These are phyloP conservation scores for Paratilapia polleni DNA, from an alignment of 2,113 vertebrate species.

Conservation along the genomic window DNA sequence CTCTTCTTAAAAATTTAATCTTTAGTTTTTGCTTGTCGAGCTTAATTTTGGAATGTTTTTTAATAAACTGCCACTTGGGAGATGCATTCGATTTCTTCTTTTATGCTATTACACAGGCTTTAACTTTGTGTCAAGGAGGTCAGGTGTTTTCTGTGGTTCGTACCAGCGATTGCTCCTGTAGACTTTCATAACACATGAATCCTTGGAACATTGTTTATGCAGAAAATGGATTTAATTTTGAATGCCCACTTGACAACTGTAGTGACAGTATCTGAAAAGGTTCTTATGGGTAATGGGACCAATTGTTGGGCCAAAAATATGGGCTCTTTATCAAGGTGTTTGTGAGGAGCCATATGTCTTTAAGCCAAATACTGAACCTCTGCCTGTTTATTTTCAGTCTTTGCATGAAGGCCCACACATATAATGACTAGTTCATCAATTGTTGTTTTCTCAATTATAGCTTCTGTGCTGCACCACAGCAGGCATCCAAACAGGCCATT, in stretches of 20 bases:
- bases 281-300: neutral
- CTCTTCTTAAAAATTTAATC: neutral
- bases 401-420: neutral
- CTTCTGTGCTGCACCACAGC: constrained; percentile 18
- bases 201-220: neutral
- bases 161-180: neutral
- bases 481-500: constrained; percentile 42
- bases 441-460: constrained; percentile 38
- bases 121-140: no score
- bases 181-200: neutral
- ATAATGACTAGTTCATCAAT: constrained; percentile 8
- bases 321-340: neutral
- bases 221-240: neutral
- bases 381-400: neutral
- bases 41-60: neutral
- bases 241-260: neutral
- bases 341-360: neutral
- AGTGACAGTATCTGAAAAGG: neutral
- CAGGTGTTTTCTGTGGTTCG: neutral
- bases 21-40: neutral
- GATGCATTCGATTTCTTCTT: neutral
- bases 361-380: neutral
- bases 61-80: neutral
- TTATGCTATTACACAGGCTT: neutral
- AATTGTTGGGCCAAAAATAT: neutral